Percentiles rank a stretch among this genome's conserved stretches.
Evolutionary conservation across 2,888 invertebrate species (phyloP).

Genomic region (Polietes domitor): DNA sequence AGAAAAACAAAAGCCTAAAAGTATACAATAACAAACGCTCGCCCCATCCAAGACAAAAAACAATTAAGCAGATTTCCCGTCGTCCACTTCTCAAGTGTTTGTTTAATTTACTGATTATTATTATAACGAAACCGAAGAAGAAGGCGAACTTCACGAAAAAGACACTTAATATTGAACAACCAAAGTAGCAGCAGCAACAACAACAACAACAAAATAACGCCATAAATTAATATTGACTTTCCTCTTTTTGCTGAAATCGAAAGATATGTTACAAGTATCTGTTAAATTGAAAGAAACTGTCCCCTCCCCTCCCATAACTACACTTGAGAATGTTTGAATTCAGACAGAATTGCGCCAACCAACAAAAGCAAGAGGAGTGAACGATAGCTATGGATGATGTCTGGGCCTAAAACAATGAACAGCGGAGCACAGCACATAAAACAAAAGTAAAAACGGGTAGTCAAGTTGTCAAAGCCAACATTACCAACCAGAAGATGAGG

Average conservation of each 20-base stretch:
- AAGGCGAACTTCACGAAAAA: background rate
- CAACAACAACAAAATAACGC: conserved; percentile 15
- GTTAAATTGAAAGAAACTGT: background rate
- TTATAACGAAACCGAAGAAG: background rate
- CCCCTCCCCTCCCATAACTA: background rate
- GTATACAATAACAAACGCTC: background rate
- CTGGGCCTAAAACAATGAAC: background rate
- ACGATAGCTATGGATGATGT: background rate
- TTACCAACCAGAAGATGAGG: background rate
- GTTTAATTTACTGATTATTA: conserved; percentile 45
- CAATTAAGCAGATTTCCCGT: conserved; percentile 3
- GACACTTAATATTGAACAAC: conserved; percentile 25
- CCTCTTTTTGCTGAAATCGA: conserved; percentile 10
- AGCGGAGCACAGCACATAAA: background rate
- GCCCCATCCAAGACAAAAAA: background rate
- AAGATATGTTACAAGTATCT: conserved; percentile 9
- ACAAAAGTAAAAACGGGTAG: background rate
- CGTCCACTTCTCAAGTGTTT: conserved; percentile 40
- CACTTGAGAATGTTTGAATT: background rate
- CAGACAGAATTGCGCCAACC: background rate
- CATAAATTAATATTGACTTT: conserved; percentile 27
- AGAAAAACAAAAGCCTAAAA: conserved; percentile 23
- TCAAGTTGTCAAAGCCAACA: background rate
- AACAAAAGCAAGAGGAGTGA: background rate
- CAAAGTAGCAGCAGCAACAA: no score